A percentile compares a stretch with the other conserved stretches of the same genome.
Conservation (phyloP, 2,888 invertebrate species). For the Alcis repandata region DNA sequence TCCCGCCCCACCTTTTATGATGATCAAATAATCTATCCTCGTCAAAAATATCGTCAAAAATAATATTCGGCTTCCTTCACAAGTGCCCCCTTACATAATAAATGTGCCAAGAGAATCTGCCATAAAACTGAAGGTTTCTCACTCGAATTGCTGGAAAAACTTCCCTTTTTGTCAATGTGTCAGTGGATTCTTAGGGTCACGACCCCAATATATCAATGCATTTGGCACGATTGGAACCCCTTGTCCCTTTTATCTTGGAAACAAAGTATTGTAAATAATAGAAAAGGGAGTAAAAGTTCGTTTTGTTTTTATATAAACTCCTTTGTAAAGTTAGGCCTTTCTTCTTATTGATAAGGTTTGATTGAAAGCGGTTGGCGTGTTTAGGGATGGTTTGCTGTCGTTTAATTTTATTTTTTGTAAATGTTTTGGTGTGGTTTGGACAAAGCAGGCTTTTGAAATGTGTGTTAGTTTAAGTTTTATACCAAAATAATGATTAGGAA, state of each 20-base stretch:
- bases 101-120: conserved; percentile 38
- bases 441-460: neutral
- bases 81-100: conserved; percentile 38
- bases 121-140: conserved; percentile 44
- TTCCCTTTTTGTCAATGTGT: conserved; percentile 46
- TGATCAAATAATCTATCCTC: conserved; percentile 15
- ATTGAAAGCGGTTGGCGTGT: conserved; percentile 24
- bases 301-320: conserved; percentile 28
- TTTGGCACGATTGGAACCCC: conserved; percentile 44
- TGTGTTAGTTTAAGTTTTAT: no score
- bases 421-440: conserved; percentile 9
- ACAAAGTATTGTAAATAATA: conserved; percentile 52
- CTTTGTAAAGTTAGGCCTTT: conserved; percentile 23
- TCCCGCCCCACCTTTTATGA: neutral
- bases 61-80: conserved; percentile 12
- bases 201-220: conserved; percentile 58
- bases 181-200: conserved; percentile 40
- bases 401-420: neutral
- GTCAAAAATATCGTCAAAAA: conserved; percentile 11
- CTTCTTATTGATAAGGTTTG: conserved; percentile 17
- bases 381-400: neutral
- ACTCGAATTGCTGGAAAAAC: conserved; percentile 39
- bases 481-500: no score
- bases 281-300: conserved; percentile 40
- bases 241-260: conserved; percentile 47